Percentiles rank a stretch among this genome's conserved stretches.
phyloP scores from a whole-genome alignment of 2,797 vertebrate species.

The Gadopsis bispinosus region DNA sequence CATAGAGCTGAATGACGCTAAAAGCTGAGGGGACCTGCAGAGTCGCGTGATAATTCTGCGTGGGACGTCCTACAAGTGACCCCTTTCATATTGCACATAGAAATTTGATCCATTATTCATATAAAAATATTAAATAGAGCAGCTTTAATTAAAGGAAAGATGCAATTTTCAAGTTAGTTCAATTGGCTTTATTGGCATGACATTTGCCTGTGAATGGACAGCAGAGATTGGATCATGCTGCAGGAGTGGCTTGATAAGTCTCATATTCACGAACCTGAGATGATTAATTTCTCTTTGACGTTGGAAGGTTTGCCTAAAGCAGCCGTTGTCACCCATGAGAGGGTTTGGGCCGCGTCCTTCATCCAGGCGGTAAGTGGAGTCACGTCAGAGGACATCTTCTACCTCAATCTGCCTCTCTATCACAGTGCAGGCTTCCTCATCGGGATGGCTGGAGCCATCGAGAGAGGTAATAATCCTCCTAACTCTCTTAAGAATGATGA shows the following conservation, averaged over 20 bases:
- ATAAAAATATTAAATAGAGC: neutral
- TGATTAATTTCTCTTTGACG: neutral
- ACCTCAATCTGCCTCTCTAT: constrained; percentile 90
- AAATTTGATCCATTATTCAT: neutral
- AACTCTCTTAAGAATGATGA: neutral
- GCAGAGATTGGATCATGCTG: neutral
- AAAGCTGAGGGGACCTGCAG: neutral
- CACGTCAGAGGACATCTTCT: constrained; percentile 86
- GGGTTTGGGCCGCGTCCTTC: constrained; percentile 82
- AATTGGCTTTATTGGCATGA: too few species aligned
- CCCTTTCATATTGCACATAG: neutral
- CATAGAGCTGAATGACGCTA: neutral
- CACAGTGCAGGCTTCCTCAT: constrained; percentile 91
- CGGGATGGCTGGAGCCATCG: constrained; percentile 85
- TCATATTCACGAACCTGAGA: neutral
- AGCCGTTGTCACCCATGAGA: constrained; percentile 87
- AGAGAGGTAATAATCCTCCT: constrained; percentile 79
- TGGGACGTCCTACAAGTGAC: neutral
- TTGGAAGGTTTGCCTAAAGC: constrained; percentile 92
- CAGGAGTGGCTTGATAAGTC: neutral
- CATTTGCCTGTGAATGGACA: neutral
- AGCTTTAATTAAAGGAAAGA: neutral
- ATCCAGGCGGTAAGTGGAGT: constrained; percentile 71
- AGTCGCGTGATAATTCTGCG: neutral
- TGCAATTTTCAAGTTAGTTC: neutral